Percentiles rank a stretch among this genome's conserved stretches.
These are phyloP conservation scores for Aplodontia rufa DNA, from an alignment of 2,113 vertebrate species.

Conservation along the genomic window DNA sequence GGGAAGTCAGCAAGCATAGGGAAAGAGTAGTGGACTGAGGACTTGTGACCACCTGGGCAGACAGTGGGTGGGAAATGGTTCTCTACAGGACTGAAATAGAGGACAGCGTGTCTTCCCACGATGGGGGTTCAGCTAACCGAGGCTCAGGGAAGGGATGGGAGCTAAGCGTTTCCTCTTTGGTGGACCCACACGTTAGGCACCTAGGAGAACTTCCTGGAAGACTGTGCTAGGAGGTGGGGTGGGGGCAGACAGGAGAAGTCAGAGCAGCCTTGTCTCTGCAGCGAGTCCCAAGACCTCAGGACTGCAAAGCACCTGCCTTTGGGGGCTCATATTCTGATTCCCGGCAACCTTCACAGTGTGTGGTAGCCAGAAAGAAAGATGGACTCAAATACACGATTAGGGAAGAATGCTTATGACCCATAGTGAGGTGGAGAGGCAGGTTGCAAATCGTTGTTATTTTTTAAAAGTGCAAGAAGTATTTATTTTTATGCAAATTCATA, in stretches of 20 bases:
- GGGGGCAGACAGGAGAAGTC: neutral
- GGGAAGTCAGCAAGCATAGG: neutral
- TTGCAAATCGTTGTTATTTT: neutral
- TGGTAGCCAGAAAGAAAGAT: neutral
- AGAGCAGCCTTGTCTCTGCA: neutral
- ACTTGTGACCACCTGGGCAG: too few relatives aligned
- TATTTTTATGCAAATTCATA: neutral
- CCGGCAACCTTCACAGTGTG: accelerated
- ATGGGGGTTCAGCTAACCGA: neutral
- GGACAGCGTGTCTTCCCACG: neutral
- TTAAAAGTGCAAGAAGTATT: neutral
- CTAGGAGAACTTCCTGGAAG: neutral
- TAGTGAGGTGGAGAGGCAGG: neutral
- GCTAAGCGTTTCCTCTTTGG: neutral
- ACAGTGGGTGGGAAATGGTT: too few relatives aligned
- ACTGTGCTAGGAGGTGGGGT: neutral
- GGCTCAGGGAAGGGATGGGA: neutral
- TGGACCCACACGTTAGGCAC: neutral
- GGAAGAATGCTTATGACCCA: neutral
- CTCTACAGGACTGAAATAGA: neutral
- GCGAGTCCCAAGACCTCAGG: neutral
- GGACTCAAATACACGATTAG: accelerated
- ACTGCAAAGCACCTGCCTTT: neutral
- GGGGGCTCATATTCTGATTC: neutral
- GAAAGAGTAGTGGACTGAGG: neutral